Evolutionary conservation across 2,888 invertebrate genomes (phyloP).

Genomic region (Bellardia pandia): DNA sequence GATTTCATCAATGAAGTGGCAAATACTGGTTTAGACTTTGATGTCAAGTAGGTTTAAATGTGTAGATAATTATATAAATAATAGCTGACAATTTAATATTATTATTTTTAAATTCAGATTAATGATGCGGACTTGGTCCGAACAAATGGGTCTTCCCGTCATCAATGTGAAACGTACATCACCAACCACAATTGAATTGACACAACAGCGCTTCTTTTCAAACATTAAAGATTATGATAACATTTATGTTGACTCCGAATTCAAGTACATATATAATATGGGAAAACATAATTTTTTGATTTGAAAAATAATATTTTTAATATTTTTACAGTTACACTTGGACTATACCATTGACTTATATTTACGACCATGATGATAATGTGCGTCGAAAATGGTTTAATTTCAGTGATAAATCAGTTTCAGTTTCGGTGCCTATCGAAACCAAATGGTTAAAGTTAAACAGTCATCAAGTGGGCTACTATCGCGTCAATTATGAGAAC

Average conservation of each 20-base stretch:
- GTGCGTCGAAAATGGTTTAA: conserved; percentile 82
- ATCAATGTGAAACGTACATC: conserved; percentile 86
- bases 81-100: not conserved
- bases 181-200: conserved; percentile 86
- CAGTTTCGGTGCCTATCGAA: conserved; percentile 84
- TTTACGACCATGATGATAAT: conserved; percentile 85
- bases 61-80: no score
- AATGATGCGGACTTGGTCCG: conserved; percentile 95
- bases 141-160: conserved; percentile 94
- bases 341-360: conserved; percentile 93
- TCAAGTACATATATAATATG: conserved; percentile 84
- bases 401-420: conserved; percentile 77
- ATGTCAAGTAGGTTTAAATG: conserved; percentile 82
- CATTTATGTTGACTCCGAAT: conserved; percentile 84
- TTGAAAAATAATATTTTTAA: conserved; percentile 7
- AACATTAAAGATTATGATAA: conserved; percentile 86
- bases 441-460: conserved; percentile 93
- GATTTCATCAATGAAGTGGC: conserved; percentile 87
- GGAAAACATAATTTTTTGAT: not conserved
- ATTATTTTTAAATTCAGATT: conserved; percentile 81
- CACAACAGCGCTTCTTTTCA: conserved; percentile 90
- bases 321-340: conserved; percentile 88
- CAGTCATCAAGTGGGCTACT: conserved; percentile 93
- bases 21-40: conserved; percentile 85
- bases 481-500: conserved; percentile 92